Evolutionary conservation across 2,888 invertebrate genomes (phyloP), one percentile per base, ranked within the genome.

Genomic region (Lochmaea capreae): DNA sequence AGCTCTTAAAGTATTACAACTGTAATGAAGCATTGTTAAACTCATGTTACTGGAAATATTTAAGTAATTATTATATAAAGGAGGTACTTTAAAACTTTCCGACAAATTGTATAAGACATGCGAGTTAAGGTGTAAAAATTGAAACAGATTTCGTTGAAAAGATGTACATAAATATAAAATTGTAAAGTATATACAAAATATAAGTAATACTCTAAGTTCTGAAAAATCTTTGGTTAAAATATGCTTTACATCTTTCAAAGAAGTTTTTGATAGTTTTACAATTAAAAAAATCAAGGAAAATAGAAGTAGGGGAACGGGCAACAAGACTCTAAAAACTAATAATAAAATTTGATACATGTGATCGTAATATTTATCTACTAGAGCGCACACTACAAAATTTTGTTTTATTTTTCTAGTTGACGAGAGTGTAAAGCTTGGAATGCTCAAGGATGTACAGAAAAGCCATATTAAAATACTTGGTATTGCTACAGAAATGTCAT

Each of bases 391-490:
- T 14, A 87, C 85, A 12, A 86, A 85, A 61, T 85, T 83, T 70
- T 88, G 87, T 6, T 87, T 81, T 14, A 77, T 71, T 71, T 76
- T 77, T 83, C 61, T 73, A 3, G 88, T 88, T 8, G 89, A 88
- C 6, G 91, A 89, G 76, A 91, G 84, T 42, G 88, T 87, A 83
- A 89, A 90, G 79, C 90, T 90, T 11, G 92, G 92, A 65, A 92
- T 87, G 82, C 91, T 90, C 49, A 91, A 83, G 1, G 91, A 91
- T 59, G 89, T 83, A 49, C 90, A 88, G 65, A 91, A 82, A 76
- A 90, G 87, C 91, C 91, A 91, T 65, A 91, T 88, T 77, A 91
- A 89, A 71, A 89, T 81, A 33, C 88, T 87, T 1, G 91, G 91
- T 65, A 89, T 87, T 52, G 88, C 83, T 39, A 90, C 88, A 14